Percentiles rank a stretch among this genome's conserved stretches.
phyloP scores from a whole-genome alignment of 2,888 invertebrate species.

The Xestia c-nigrum region DNA sequence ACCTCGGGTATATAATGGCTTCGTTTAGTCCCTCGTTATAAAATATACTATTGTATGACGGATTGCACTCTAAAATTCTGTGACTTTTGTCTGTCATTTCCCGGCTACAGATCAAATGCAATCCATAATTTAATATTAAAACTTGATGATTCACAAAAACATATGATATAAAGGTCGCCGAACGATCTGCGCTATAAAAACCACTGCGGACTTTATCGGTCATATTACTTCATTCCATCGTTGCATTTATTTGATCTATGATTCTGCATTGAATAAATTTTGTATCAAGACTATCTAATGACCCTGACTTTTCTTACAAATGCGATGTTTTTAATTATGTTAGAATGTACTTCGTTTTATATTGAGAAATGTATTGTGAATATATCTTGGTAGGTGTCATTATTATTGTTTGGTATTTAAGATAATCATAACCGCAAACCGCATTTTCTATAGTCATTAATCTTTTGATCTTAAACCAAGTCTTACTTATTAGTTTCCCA shows the following conservation, averaged over 20 bases:
- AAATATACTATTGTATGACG: background rate
- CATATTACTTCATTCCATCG: slow-evolving; percentile 1
- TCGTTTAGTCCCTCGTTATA: too few species aligned
- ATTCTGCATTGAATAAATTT: slow-evolving; percentile 23
- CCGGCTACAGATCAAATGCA: background rate
- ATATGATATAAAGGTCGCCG: background rate
- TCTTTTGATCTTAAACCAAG: background rate
- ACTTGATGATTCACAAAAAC: slow-evolving; percentile 11
- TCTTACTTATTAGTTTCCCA: background rate
- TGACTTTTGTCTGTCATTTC: background rate
- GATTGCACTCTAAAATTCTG: background rate
- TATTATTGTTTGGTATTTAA: background rate
- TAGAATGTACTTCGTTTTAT: slow-evolving; percentile 31
- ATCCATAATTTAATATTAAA: background rate
- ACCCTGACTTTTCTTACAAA: slow-evolving; percentile 54
- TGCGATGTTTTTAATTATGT: slow-evolving; percentile 10
- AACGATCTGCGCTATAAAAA: background rate
- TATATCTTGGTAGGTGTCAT: background rate
- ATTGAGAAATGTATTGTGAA: slow-evolving; percentile 34
- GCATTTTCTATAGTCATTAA: background rate
- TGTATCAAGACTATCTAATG: slow-evolving; percentile 14
- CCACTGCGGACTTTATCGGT: background rate
- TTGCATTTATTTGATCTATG: slow-evolving; percentile 12
- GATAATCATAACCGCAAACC: background rate
- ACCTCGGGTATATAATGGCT: too few species aligned